phyloP scores from a whole-genome alignment of 2,797 vertebrate genomes.

The Cossypha caffra region DNA sequence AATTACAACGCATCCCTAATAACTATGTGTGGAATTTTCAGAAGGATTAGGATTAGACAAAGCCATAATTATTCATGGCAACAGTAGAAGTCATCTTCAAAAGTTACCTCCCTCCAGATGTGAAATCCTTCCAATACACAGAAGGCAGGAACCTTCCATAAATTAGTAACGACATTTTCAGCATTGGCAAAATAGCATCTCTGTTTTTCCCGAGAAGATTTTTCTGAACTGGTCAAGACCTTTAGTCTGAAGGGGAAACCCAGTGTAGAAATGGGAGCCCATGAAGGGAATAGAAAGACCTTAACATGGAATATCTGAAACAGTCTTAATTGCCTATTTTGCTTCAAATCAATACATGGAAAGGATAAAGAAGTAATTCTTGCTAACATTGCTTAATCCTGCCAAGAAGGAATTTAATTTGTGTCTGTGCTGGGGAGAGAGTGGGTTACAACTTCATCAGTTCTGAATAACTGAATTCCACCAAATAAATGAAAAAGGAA shows the following conservation, averaged over 20 bases:
- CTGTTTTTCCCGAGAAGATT: background rate
- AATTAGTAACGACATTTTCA: background rate
- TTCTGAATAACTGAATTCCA: background rate
- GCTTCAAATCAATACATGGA: background rate
- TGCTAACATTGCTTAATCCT: background rate
- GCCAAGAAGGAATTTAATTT: slow-evolving; percentile 4
- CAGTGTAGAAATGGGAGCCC: background rate
- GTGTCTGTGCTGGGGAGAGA: background rate
- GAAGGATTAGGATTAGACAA: background rate
- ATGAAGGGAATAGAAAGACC: background rate
- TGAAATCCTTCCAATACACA: background rate
- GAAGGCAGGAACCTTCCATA: background rate
- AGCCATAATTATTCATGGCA: background rate
- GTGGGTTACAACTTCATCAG: background rate
- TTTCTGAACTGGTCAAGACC: background rate
- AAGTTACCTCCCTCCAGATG: background rate
- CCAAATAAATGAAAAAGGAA: background rate
- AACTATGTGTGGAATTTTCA: background rate
- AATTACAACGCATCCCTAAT: background rate
- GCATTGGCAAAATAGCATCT: background rate
- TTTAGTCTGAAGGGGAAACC: background rate
- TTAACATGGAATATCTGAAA: background rate
- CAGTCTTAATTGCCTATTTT: background rate
- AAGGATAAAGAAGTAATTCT: background rate
- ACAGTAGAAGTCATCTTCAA: background rate